Evolutionary conservation across 2,797 vertebrate species (phyloP).

Genomic region (Alca torda): DNA sequence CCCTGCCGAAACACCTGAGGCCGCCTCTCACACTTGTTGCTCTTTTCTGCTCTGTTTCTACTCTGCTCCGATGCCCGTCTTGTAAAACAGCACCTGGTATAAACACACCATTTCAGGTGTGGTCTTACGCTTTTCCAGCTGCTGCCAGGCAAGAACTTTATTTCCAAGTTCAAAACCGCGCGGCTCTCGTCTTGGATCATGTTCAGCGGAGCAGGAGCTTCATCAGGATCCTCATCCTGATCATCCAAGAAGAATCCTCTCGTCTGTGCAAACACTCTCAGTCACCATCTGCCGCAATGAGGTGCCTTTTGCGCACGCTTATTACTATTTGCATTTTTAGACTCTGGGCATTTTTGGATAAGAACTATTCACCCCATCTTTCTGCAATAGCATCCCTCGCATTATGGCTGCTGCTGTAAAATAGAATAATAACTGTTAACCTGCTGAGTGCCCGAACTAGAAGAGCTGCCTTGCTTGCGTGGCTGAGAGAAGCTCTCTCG

Average conservation of each 20-base stretch:
- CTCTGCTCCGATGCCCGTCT: not conserved
- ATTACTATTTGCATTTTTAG: not conserved
- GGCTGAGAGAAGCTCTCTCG: not conserved
- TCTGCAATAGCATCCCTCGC: not conserved
- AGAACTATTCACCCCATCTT: not conserved
- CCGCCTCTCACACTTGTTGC: slow-evolving; percentile 18
- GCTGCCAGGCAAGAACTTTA: not conserved
- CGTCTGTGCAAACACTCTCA: not conserved
- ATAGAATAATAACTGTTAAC: not conserved
- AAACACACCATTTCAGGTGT: slow-evolving; percentile 60
- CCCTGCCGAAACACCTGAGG: slow-evolving; percentile 10
- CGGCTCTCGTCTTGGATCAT: fast-evolving
- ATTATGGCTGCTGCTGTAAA: not conserved
- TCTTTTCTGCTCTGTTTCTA: slow-evolving; percentile 23
- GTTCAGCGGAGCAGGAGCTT: not conserved
- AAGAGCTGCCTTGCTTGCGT: not conserved
- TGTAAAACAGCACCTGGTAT: slow-evolving; percentile 34
- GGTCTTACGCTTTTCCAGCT: not conserved
- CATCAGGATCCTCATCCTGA: not conserved
- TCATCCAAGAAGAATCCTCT: not conserved
- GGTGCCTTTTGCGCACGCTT: not conserved
- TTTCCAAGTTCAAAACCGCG: slow-evolving; percentile 7
- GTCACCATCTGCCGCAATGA: not conserved
- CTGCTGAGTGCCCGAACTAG: not conserved
- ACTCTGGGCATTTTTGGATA: not conserved